A percentile compares a stretch with the other conserved stretches of the same genome.
Conservation (phyloP, 2,888 invertebrate genomes). For the Xiphydria camelus region DNA sequence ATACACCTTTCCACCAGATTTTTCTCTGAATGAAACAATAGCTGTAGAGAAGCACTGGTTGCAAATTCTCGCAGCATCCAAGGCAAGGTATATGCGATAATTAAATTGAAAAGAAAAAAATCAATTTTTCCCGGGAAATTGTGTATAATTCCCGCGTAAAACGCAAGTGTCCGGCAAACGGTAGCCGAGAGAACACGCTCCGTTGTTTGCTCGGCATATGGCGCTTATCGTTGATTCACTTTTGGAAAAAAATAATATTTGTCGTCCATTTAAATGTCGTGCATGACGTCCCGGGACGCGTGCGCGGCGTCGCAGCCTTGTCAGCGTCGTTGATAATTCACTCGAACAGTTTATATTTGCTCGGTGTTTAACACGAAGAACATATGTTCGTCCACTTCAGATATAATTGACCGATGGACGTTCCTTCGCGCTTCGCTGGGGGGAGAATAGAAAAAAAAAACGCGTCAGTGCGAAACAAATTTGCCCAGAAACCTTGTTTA, state of each 20-base stretch:
- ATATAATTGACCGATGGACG: constrained; percentile 13
- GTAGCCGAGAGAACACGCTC: constrained; percentile 20
- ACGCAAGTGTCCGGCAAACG: constrained; percentile 15
- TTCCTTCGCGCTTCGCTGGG: too few species aligned
- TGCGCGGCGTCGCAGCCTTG: neutral
- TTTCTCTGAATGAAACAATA: too few species aligned
- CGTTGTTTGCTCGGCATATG: constrained; percentile 25
- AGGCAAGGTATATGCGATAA: too few species aligned
- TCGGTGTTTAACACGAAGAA: constrained; percentile 6
- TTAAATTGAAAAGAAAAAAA: constrained; percentile 10
- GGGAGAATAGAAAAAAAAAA: too few species aligned
- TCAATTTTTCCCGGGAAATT: constrained; percentile 10
- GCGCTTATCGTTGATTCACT: constrained; percentile 9
- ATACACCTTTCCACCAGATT: too few species aligned
- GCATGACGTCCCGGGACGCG: neutral
- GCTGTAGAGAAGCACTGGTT: too few species aligned
- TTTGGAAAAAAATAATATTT: constrained; percentile 9
- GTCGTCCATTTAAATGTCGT: constrained; percentile 18
- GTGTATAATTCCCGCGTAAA: constrained; percentile 15
- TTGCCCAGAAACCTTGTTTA: too few species aligned
- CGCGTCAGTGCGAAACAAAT: too few species aligned
- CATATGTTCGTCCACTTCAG: constrained; percentile 10
- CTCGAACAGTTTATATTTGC: constrained; percentile 11
- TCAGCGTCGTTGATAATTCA: constrained; percentile 11
- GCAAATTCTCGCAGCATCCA: too few species aligned